Evolutionary conservation across 1,140 invertebrate genomes (phyloP), one percentile per base, ranked within the genome.

Genomic region (Bradysia coprophila): DNA sequence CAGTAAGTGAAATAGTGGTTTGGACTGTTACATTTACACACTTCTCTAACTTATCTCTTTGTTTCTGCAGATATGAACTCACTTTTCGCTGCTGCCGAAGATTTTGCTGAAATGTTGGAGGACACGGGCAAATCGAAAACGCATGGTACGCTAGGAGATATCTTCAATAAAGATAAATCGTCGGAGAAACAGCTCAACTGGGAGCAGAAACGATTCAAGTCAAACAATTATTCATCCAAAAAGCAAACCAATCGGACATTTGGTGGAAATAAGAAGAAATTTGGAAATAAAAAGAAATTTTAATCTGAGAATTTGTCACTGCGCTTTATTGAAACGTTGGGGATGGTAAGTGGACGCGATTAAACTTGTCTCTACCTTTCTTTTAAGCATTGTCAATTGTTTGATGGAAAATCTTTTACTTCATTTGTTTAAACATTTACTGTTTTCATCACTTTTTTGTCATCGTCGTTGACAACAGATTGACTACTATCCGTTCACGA

Each of bases 21-120:
- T 21, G 20, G 2, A 8, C 24, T 8, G 24, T 8, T 8, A 28
- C 18, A 44, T 44, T 10, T n/a, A n/a, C n/a, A n/a, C n/a, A n/a
- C n/a, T n/a, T n/a, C n/a, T 33, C 45, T 37, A 36, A 34, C 22
- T 13, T 39, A 9, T 28, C 18, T 21, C 23, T 47, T 8, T 41
- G 2, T 32, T 28, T 28, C 41, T 32, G 9, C 31, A 64, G 62
- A 59, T 44, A 54, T 70, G 39, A 64, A 64, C 3, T 69, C 68
- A 1, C 47, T 76, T 21, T 81, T 80, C 53, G 73, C 76, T n/a
- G 76, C 76, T 1, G 76, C 76, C 1, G 78, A 81, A 59, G 71
- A 81, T 52, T 82, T 81, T 52, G 72, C 78, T 1, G 75, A 76
- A 18, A 64, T 81, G 48, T 49, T 82, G 28, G 78, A 81, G 54